Conservation (phyloP, 2,888 invertebrate species). For the Tipula helvola region DNA sequence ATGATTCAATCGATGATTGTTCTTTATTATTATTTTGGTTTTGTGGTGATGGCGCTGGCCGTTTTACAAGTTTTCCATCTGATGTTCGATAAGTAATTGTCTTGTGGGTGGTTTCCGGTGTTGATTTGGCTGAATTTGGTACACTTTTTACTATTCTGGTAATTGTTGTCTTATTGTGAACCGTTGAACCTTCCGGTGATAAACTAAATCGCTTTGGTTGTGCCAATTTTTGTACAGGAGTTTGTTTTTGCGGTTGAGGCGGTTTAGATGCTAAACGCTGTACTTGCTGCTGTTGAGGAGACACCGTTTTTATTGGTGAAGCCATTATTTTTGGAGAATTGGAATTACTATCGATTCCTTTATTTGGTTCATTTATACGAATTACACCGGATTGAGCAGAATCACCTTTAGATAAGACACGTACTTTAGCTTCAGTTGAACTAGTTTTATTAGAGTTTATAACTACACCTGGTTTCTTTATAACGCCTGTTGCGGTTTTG, state of each 20-base stretch:
- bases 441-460: background rate
- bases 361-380: conserved; percentile 20
- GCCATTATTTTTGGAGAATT: conserved; percentile 9
- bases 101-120: conserved; percentile 30
- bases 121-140: conserved; percentile 20
- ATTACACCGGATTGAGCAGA: conserved; percentile 30
- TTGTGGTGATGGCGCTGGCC: background rate
- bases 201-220: background rate
- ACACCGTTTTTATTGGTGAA: background rate
- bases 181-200: conserved; percentile 9
- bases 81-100: conserved; percentile 25
- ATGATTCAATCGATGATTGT: background rate
- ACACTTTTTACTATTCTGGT: conserved; percentile 18
- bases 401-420: conserved; percentile 32
- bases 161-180: conserved; percentile 18
- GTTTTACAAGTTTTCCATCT: conserved; percentile 23
- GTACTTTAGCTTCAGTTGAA: conserved; percentile 27
- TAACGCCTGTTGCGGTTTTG: conserved; percentile 27
- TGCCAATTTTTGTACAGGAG: background rate
- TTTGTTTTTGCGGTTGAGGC: background rate
- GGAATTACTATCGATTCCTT: conserved; percentile 12
- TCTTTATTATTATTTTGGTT: background rate
- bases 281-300: background rate
- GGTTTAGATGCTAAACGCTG: background rate
- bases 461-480: conserved; percentile 27